phyloP scores from a whole-genome alignment of 2,888 invertebrate species.

The Agonopterix arenella region DNA sequence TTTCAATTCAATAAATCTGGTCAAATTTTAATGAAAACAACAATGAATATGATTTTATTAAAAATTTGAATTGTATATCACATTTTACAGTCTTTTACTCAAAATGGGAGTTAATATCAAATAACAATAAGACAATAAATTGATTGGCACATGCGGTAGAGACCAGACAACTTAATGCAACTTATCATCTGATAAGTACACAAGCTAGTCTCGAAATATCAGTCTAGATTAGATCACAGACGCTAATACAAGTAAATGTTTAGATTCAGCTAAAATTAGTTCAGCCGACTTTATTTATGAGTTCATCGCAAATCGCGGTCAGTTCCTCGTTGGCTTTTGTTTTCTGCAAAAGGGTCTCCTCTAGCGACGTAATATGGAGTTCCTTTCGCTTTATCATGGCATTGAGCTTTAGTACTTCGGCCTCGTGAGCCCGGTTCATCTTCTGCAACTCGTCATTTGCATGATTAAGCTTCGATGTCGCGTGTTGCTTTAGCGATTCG shows the following conservation, averaged over 20 bases:
- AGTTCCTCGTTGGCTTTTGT: conserved; percentile 92
- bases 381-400: conserved; percentile 93
- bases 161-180: conserved; percentile 44
- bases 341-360: conserved; percentile 91
- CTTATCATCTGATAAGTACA: conserved; percentile 57
- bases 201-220: conserved; percentile 40
- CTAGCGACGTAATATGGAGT: conserved; percentile 87
- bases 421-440: conserved; percentile 82
- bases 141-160: conserved; percentile 49
- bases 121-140: conserved; percentile 23
- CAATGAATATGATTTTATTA: conserved; percentile 20
- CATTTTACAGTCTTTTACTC: conserved; percentile 55
- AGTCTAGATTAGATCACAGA: conserved; percentile 40
- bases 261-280: conserved; percentile 25
- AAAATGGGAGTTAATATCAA: conserved; percentile 29
- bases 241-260: conserved; percentile 31
- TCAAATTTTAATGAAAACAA: conserved; percentile 5
- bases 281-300: conserved; percentile 81
- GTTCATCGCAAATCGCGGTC: conserved; percentile 94
- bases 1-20: neutral
- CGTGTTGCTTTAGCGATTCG: conserved; percentile 90
- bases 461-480: conserved; percentile 87
- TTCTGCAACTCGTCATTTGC: conserved; percentile 88
- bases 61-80: conserved; percentile 40
- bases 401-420: conserved; percentile 89